Evolutionary conservation across 2,888 invertebrate genomes (phyloP), one percentile per base, ranked within the genome.

Genomic region (Leistus spinibarbis): DNA sequence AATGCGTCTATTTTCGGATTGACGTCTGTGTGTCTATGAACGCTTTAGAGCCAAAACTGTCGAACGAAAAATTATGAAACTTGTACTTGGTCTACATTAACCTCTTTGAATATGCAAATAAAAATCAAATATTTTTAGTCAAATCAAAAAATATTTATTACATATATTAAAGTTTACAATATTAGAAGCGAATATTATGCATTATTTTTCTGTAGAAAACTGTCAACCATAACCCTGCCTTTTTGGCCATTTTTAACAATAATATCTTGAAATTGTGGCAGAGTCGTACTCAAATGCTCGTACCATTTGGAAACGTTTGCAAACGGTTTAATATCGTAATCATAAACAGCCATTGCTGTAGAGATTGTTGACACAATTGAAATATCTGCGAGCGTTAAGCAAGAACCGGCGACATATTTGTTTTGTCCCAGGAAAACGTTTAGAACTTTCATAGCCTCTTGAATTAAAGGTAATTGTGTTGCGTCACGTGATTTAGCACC

Each of bases 331-430:
- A 76, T 16, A 69, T 65, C 54, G 63, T 63, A 75, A 10, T 76
- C 78, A 63, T 69, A 75, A 27, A 75, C 75, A 10, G 63, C 63
- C 19, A 63, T 64, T 19, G 75, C 75, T 27, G 86, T 82, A 53
- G 84, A 83, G 10, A 88, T 83, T 20, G 85, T 83, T 17, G 87
- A 84, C 13, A 83, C 84, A 27, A 88, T 82, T 56, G 85, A 81
- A 74, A 86, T 81, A 80, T 89, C 89, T 20, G 89, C 89, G 54
- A 89, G 82, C 10, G 89, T 88, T 67, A 88, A 76, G 69, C 84
- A 80, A 67, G 87, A 83, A 0, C 88, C 89, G 9, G 87, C 88
- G 53, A 84, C 86, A 79, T 85, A 89, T 64, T 84, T 80, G 23
- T 81, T 83, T 7, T 83, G 84, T 20, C 83, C 82, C 13, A 88